Conservation (phyloP, 2,888 invertebrate genomes). For the Apamea epomidion region DNA sequence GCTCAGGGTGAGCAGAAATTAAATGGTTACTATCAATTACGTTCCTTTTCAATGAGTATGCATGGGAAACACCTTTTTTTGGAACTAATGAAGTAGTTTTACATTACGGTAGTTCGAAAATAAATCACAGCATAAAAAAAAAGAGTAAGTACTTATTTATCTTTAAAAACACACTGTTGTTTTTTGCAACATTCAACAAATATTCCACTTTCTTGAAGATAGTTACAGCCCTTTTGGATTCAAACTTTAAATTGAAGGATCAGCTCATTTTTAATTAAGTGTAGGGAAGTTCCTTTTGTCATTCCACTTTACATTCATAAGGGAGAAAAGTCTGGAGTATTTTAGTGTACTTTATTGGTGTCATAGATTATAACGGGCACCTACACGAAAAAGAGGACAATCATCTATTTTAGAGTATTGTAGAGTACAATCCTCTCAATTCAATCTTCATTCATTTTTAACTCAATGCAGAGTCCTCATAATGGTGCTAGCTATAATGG, state of each 20-base stretch:
- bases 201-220: background rate
- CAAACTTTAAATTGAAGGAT: background rate
- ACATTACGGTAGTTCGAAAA: background rate
- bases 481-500: background rate
- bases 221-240: background rate
- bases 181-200: background rate
- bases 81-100: background rate
- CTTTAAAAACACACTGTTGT: background rate
- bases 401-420: no score
- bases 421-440: no score
- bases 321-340: background rate
- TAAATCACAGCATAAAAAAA: background rate
- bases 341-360: background rate
- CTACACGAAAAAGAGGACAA: background rate
- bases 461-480: background rate
- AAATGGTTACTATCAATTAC: background rate
- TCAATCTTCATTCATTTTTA: background rate
- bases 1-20: background rate
- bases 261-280: background rate
- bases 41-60: background rate
- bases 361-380: background rate
- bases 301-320: background rate
- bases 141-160: no score
- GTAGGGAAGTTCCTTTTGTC: background rate
- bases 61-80: background rate